These are phyloP conservation scores for Drosophila koepferae DNA, from an alignment of 2,888 invertebrate genomes.

Conservation along the genomic window DNA sequence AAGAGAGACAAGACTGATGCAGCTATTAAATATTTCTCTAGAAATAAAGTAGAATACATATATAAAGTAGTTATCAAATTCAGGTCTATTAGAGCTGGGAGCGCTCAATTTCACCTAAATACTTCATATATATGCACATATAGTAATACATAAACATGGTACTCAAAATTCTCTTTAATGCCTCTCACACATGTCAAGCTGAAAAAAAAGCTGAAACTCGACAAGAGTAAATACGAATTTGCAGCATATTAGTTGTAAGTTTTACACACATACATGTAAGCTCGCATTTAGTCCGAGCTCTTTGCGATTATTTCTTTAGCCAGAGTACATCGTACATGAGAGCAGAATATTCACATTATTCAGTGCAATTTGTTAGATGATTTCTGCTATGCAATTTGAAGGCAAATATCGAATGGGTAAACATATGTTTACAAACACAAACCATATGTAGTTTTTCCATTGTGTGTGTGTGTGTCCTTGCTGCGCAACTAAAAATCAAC, in stretches of 20 bases:
- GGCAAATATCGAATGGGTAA: not conserved
- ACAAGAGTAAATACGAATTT: not conserved
- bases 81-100: not conserved
- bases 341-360: not conserved
- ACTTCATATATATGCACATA: not conserved
- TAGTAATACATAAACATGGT: not conserved
- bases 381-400: conserved; percentile 10
- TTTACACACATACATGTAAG: too few species aligned
- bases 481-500: conserved; percentile 60
- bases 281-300: not conserved
- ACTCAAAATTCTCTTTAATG: not conserved
- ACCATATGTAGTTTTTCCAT: conserved; percentile 15
- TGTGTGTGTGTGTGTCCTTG: conserved; percentile 4
- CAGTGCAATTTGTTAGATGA: not conserved
- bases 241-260: not conserved
- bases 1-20: too few species aligned
- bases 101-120: not conserved
- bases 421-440: conserved; percentile 2
- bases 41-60: not conserved
- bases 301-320: not conserved
- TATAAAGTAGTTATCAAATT: not conserved
- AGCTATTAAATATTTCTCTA: not conserved
- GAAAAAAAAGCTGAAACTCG: not conserved
- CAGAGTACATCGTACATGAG: too few species aligned
- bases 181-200: not conserved